These are phyloP conservation scores for Alectoris magna DNA, from an alignment of 2,797 vertebrate genomes.

Conservation along the genomic window DNA sequence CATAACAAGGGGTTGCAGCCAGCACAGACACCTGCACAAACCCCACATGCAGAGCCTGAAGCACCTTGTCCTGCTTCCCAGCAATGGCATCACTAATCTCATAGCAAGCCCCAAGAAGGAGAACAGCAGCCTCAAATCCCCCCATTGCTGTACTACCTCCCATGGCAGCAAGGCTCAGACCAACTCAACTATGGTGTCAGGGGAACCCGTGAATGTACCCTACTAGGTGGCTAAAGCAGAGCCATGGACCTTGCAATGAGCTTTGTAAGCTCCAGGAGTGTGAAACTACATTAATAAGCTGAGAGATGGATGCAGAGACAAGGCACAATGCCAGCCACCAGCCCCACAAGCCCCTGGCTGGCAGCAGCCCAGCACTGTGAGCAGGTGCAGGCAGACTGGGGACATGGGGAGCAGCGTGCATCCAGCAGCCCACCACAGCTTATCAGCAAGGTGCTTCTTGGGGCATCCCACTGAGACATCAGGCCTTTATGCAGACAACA, in stretches of 20 bases:
- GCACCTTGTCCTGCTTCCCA: not conserved
- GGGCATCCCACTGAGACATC: not conserved
- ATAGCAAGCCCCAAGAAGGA: not conserved
- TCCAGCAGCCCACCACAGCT: not conserved
- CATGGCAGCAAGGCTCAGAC: not conserved
- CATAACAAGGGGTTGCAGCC: not conserved
- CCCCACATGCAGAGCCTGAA: not conserved
- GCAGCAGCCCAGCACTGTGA: not conserved
- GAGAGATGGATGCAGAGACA: not conserved
- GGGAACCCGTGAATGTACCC: not conserved
- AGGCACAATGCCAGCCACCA: not conserved
- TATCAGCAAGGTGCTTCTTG: not conserved
- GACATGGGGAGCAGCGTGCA: rapidly evolving
- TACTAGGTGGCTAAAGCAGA: not conserved
- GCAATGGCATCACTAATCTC: not conserved
- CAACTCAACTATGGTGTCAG: rapidly evolving
- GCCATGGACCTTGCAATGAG: not conserved
- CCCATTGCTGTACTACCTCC: not conserved
- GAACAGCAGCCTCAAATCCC: not conserved
- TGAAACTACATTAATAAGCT: not conserved
- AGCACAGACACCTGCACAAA: constrained; percentile 37
- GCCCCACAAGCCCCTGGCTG: not conserved
- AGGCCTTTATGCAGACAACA: not conserved
- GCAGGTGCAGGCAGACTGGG: not conserved
- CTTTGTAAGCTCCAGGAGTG: not conserved